Percentiles rank a stretch among this genome's conserved stretches.
Conservation (phyloP, 2,797 vertebrate genomes). For the Hyperoplus lanceolatus region DNA sequence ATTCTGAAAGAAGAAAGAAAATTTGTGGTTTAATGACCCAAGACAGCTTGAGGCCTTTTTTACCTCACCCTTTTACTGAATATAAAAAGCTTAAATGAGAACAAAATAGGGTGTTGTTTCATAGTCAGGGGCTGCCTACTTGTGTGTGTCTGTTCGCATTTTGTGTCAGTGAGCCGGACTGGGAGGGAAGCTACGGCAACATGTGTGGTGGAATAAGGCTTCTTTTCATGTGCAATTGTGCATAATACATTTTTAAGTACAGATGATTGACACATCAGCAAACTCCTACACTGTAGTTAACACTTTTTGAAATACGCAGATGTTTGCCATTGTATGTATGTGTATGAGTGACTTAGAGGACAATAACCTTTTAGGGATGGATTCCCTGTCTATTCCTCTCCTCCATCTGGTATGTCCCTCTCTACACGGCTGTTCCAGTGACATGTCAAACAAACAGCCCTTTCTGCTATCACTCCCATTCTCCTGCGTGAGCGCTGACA, state of each 20-base stretch:
- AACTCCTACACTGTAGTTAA: not conserved
- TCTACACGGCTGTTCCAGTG: conserved; percentile 65
- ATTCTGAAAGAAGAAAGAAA: conserved; percentile 74
- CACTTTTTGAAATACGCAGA: not conserved
- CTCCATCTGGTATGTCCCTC: conserved; percentile 75
- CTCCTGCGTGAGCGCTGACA: conserved; percentile 67
- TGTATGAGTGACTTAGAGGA: conserved; percentile 47
- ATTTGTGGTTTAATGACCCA: conserved; percentile 81
- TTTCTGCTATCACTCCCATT: conserved; percentile 68
- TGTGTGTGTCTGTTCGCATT: conserved; percentile 53
- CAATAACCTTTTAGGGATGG: conserved; percentile 45
- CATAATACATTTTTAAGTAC: conserved; percentile 34
- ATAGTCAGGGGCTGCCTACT: conserved; percentile 50
- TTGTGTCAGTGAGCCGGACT: conserved; percentile 28
- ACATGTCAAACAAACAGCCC: conserved; percentile 78
- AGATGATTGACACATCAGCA: conserved; percentile 34
- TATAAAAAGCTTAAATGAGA: conserved; percentile 80
- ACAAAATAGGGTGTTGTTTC: conserved; percentile 78
- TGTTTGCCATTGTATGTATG: not conserved
- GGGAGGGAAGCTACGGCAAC: conserved; percentile 24
- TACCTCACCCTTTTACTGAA: conserved; percentile 72
- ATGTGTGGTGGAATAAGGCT: conserved; percentile 26
- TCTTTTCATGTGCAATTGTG: conserved; percentile 31
- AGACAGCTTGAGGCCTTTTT: conserved; percentile 76
- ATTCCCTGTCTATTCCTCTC: conserved; percentile 46